phyloP scores from a whole-genome alignment of 2,888 invertebrate species.

The Nasonia oneida region DNA sequence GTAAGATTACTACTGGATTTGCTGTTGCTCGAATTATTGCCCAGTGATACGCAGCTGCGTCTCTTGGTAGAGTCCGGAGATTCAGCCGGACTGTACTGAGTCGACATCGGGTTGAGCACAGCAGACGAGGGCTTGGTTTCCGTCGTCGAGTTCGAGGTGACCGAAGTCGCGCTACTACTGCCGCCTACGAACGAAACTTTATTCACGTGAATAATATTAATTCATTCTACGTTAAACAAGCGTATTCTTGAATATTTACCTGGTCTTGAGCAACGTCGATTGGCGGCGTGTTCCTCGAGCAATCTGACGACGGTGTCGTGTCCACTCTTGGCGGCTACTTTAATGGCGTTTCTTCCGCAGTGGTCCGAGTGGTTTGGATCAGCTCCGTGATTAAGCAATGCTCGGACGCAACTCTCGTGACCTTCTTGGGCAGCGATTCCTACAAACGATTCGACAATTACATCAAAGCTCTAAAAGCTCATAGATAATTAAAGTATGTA shows the following conservation, averaged over 20 bases:
- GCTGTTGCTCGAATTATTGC: slow-evolving; percentile 88
- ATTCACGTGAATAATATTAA: slow-evolving; percentile 21
- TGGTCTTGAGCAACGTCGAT: slow-evolving; percentile 75
- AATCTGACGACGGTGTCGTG: slow-evolving; percentile 91
- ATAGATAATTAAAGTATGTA: not conserved
- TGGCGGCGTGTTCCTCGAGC: slow-evolving; percentile 83
- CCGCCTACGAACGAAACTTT: slow-evolving; percentile 71
- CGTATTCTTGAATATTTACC: slow-evolving; percentile 71
- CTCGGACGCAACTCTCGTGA: slow-evolving; percentile 94
- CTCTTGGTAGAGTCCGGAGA: slow-evolving; percentile 80
- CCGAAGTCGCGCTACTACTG: slow-evolving; percentile 79
- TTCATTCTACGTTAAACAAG: not conserved
- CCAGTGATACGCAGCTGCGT: slow-evolving; percentile 82
- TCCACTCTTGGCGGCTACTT: slow-evolving; percentile 95
- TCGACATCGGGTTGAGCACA: slow-evolving; percentile 80
- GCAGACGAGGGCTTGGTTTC: slow-evolving; percentile 84
- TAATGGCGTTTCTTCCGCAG: slow-evolving; percentile 91
- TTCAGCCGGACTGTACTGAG: slow-evolving; percentile 79
- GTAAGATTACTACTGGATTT: slow-evolving; percentile 90
- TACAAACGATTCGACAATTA: slow-evolving; percentile 70
- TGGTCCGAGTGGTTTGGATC: slow-evolving; percentile 92
- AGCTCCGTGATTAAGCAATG: slow-evolving; percentile 90
- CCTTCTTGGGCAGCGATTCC: slow-evolving; percentile 98
- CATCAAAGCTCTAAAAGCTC: not conserved
- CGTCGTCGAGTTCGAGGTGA: slow-evolving; percentile 81